Evolutionary conservation across 1,140 invertebrate genomes (phyloP), one percentile per base, ranked within the genome.

Genomic region (Daktulosphaira vitifoliae): DNA sequence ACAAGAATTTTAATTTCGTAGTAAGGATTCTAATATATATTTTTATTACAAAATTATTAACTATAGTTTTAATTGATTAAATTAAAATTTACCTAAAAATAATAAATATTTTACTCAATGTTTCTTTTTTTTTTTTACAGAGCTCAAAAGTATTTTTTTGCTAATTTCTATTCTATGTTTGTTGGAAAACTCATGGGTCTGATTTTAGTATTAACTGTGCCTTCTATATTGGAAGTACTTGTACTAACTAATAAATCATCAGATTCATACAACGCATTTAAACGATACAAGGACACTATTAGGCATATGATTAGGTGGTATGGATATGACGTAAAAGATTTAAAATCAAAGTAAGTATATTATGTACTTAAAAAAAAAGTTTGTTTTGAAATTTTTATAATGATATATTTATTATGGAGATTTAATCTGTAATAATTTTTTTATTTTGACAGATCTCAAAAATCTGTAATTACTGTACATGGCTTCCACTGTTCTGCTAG

Each of bases 241-340:
- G 77, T 83, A 4, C 81, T 82, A 22, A 85, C 87, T 0, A 76
- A 79, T 0, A 81, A 83, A 65, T 88, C 85, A 1, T 79, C 78
- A 26, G 81, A 79, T 4, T 74, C 78, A 0, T 78, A 77, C 20
- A 80, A 79, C 0, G 84, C 90, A 0, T 90, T 89, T 72, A 81
- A 79, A 65, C 79, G 91, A 69, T 93, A 93, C 71, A 71, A 87
- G 1, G 80, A 81, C 1, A 90, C 87, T 0, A 75, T 87, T 42
- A 74, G 83, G 3, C 87, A 91, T 69, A 82, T 85, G 16, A 73
- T 81, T 2, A 71, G 81, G 2, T 94, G 90, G 90, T 89, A 88
- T 69, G 75, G 80, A 13, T 75, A 82, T 48, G 78, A 84, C 29
- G 77, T 88, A 6, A 73, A 69, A 65, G 69, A 75, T 48, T 64